Evolutionary conservation across 1,140 invertebrate species (phyloP), one percentile per base, ranked within the genome.

Genomic region (Drosophila dunni): DNA sequence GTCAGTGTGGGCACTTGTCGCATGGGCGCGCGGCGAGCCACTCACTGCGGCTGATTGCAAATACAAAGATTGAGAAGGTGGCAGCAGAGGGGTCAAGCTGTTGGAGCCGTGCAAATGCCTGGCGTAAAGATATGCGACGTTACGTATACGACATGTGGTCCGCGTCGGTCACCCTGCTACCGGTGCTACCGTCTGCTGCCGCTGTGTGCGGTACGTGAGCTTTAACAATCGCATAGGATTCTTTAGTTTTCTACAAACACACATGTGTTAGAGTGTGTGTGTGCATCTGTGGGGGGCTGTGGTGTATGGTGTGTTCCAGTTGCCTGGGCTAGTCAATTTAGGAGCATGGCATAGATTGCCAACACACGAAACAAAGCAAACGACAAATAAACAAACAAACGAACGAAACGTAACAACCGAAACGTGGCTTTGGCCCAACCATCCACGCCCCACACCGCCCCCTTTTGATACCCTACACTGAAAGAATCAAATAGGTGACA

Each of bases 351-450:
- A 86, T 88, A 86, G 83, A 86, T 86, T 86, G 83, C 83, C 83
- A 88, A 67, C 56, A 81, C 79, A 88, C 83, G 83, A 81, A 86
- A 86, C 83, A 86, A 86, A 88, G 83, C 83, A 88, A 88, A 88
- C 81, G 83, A 89, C 84, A 89, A 86, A 86, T 88, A 86, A 88
- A 86, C 83, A 86, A 88, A 84, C 76, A 81, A 81, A 83, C 67
- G 34, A 65, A 73, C 56, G 20, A 50, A 74, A 69, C 54, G 69
- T 53, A 60, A 63, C 67, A 78, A 81, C 81, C 80, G 75, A 86
- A 86, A 86, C 79, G 79, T 73, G 63, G 81, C 75, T 58, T 68
- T 67, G 63, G 50, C 75, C 33, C 13, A 7, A 20, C 36, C 42
- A n/a, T 46, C 8, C 2, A 7, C 15, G 33, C 10, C n/a, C 15